These are phyloP conservation scores for Nasonia giraulti DNA, from an alignment of 1,140 invertebrate species.

Conservation along the genomic window DNA sequence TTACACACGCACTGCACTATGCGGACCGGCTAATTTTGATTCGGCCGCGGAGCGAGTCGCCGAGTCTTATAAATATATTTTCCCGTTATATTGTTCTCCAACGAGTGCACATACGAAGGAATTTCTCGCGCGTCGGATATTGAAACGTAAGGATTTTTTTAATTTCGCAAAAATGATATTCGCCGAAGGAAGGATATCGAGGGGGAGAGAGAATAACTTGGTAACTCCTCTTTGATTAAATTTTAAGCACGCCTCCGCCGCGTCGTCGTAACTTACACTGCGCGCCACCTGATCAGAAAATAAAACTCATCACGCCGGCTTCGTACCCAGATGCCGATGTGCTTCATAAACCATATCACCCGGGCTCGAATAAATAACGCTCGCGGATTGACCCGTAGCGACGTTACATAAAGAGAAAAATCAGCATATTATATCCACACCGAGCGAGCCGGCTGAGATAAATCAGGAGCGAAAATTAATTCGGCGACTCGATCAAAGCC, in stretches of 20 bases:
- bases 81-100: not conserved
- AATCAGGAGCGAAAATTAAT: conserved; percentile 31
- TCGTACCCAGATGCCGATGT: not conserved
- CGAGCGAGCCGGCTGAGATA: not conserved
- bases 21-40: not conserved
- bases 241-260: not conserved
- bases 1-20: not conserved
- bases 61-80: not conserved
- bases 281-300: conserved; percentile 15
- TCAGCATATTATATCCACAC: not conserved
- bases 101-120: too few relatives aligned
- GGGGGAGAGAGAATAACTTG: not conserved
- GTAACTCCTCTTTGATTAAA: conserved; percentile 1
- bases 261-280: not conserved
- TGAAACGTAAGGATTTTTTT: not conserved
- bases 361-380: conserved; percentile 4
- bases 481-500: conserved; percentile 8
- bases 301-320: not conserved
- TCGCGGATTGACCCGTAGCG: not conserved
- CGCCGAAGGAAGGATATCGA: not conserved
- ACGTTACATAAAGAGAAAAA: not conserved
- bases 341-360: not conserved
- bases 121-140: too few relatives aligned
- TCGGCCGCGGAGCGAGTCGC: not conserved
- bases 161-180: not conserved